These are phyloP conservation scores for Brachyistius frenatus DNA, from an alignment of 2,113 vertebrate species.

Conservation along the genomic window DNA sequence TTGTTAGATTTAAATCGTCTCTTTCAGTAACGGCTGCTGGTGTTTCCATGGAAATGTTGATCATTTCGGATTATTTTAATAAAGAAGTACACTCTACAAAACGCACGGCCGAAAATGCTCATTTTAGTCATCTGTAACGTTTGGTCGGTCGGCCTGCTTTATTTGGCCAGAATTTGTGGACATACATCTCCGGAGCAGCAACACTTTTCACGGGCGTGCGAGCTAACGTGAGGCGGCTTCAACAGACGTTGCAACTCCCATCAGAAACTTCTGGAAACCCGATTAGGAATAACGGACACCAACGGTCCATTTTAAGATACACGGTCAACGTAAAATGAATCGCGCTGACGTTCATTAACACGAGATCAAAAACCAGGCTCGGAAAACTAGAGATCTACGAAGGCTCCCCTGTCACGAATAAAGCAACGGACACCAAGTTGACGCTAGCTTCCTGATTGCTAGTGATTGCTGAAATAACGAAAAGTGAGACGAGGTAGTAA, in stretches of 20 bases:
- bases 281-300: not conserved
- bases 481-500: not conserved
- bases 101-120: not conserved
- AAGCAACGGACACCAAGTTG: constrained; percentile 20
- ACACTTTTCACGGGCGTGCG: not conserved
- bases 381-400: not conserved
- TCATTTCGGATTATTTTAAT: too few species aligned
- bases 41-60: too few species aligned
- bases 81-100: not conserved
- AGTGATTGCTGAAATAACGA: constrained; percentile 29
- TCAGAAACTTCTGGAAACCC: constrained; percentile 61
- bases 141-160: not conserved
- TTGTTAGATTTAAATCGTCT: not conserved
- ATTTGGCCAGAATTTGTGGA: not conserved
- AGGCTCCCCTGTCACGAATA: not conserved
- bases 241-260: not conserved
- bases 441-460: constrained; percentile 55
- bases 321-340: not conserved
- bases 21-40: not conserved
- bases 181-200: not conserved
- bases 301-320: not conserved
- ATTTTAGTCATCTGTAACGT: not conserved
- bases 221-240: not conserved
- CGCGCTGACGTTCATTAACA: not conserved
- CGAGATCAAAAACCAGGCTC: not conserved